Evolutionary conservation across 2,113 vertebrate species (phyloP).

Genomic region (Sceloporus tristichus): DNA sequence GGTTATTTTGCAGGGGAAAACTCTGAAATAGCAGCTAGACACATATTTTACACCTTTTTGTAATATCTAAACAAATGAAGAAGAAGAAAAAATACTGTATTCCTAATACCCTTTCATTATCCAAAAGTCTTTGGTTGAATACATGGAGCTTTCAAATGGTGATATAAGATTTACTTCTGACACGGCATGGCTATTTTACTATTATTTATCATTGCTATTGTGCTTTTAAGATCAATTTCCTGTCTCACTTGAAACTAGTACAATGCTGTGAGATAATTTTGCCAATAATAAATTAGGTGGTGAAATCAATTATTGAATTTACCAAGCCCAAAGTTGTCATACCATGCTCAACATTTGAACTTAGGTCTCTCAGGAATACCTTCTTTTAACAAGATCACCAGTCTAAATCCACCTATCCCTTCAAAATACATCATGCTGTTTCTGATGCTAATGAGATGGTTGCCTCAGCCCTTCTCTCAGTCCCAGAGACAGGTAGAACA

Average conservation of each 20-base stretch:
- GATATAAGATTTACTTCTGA: not conserved
- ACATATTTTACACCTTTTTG: not conserved
- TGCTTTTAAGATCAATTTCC: not conserved
- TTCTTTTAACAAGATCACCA: conserved; percentile 8
- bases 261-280: not conserved
- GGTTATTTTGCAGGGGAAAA: no score
- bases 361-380: not conserved
- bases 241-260: not conserved
- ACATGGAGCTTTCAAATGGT: not conserved
- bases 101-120: not conserved
- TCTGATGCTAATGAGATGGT: conserved; percentile 65
- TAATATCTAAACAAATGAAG: not conserved
- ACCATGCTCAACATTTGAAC: not conserved
- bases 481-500: conserved; percentile 59
- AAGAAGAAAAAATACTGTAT: no score
- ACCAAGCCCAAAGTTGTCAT: not conserved
- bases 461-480: conserved; percentile 54
- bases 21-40: no score
- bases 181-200: not conserved
- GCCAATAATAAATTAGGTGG: conserved; percentile 8
- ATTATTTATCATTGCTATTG: not conserved
- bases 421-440: conserved; percentile 28
- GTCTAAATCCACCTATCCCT: conserved; percentile 15
- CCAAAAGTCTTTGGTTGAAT: not conserved
- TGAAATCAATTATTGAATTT: not conserved